Base-by-base conservation (phyloP, 2,888 invertebrate species). In the Cacoxenus indagator region DNA sequence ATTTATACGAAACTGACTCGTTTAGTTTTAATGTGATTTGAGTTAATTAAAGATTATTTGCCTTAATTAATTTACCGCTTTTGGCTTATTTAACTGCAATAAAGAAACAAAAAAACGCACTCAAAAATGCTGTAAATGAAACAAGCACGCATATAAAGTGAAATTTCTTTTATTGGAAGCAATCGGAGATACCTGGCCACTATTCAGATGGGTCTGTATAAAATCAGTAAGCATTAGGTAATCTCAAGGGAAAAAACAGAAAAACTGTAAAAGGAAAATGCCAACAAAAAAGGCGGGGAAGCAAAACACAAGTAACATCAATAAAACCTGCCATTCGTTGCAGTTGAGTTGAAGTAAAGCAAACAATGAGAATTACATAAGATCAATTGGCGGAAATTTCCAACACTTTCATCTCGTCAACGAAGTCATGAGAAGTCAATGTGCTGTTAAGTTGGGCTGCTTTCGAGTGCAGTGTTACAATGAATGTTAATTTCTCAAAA, bases 31-130 rank as follows among this genome's bases (percentile, higher is more conserved):
- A 4, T 19, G 11, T 48, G 11, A 14, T 48, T 48, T 48, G 2
- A 48, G 5, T 9, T 48, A 48, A n/a, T 48, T 73, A 70, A 73
- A 19, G 70, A 69, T 72, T 68, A 75, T 78, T 68, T 70, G 29
- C 22, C 45, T 43, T 24, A 54, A 80, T 80, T 82, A 78, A 76
- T 70, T 82, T 75, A 73, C 80, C 82, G 80, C 78, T 82, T 82
- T 73, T 82, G 80, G 72, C 75, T 75, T 73, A 75, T 73, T 75
- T 75, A 76, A 76, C 75, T 71, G 51, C 22, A 48, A 59, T 26
- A 64, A 62, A 66, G 51, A 66, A 64, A 77, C 67, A 66, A 68
- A 26, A 75, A 73, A 65, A 68, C 67, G 26, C 27, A 37, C n/a
- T n/a, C n/a, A 48, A 19, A 48, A n/a, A 17, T 48, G 46, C 46